Base-by-base conservation (phyloP, 2,888 invertebrate genomes). In the Pseudococcus jackbeardsleyi region DNA sequence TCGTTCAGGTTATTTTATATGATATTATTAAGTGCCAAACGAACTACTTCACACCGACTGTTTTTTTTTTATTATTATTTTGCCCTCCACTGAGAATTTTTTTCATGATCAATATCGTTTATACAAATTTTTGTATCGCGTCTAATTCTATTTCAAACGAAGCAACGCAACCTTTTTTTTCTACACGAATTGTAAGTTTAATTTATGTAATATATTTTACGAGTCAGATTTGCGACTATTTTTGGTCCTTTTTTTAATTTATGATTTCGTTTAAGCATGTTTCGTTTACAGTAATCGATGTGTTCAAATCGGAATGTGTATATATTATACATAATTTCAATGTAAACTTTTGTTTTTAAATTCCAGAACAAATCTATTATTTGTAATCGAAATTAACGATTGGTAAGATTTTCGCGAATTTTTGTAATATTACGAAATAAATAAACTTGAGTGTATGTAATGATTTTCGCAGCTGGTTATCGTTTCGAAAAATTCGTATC, bases 1-100 rank as follows among this genome's bases (percentile, higher is more conserved):
- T 82, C 46, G 17, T 82, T 82, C 79, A 42, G 72, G 79, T 82
- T 46, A 82, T 46, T 82, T 82, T 82, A 11, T 82, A 82, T 22
- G 11, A 11, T 82, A 82, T 82, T 46, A 11, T 82, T 82, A 82
- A 82, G 79, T 82, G 79, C 79, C 79, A 82, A 82, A 82, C 46
- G 79, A 82, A 82, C 79, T 82, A 82, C 46, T 82, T 82, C 46
- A 82, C 79, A 19, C 22, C 6, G 79, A 82, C 79, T 46, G 79
- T 42, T 46, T 33, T 72, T 82, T 82, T 82, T 46, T 12, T 46
- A 11, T 33, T 79, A n/a, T 72, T 5, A 1, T 64, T 39, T 39
- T 39, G 39, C 77, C 39, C 77, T 77, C 15, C 39, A 39, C 39
- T 4, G 11, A 82, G 15, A 46, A 33, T 26, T 46, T 15, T 82